These are phyloP conservation scores for Otolemur crassicaudatus DNA, from an alignment of 2,797 vertebrate genomes.

Conservation along the genomic window DNA sequence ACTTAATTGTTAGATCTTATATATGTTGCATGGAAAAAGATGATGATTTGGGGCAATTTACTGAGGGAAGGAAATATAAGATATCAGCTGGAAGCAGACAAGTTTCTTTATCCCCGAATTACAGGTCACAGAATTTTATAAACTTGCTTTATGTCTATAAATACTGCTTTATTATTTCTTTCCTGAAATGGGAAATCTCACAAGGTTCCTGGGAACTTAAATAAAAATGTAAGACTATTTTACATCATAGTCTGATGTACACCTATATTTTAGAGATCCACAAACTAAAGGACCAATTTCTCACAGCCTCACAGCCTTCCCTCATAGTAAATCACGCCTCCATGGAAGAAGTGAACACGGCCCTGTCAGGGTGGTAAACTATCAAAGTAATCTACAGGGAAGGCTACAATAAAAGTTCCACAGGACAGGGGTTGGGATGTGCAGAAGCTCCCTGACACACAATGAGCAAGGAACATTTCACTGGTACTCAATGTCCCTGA, in stretches of 20 bases:
- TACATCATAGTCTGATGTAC: background rate
- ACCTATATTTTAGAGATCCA: background rate
- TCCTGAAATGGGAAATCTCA: constrained; percentile 21
- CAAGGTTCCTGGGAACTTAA: background rate
- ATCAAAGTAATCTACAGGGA: background rate
- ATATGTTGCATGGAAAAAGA: background rate
- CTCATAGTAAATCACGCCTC: background rate
- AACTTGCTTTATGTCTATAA: background rate
- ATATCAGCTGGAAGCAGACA: background rate
- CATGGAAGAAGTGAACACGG: background rate
- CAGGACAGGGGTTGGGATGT: background rate
- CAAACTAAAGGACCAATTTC: background rate
- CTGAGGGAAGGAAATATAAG: background rate
- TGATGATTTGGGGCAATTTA: background rate
- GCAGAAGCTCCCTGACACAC: background rate
- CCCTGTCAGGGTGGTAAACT: background rate
- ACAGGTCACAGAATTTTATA: background rate
- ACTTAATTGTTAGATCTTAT: too few relatives aligned
- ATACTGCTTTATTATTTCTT: background rate
- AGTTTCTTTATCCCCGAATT: constrained; percentile 4
- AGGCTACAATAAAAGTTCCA: background rate
- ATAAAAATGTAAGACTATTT: background rate
- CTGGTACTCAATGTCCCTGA: background rate
- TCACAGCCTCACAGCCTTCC: background rate
- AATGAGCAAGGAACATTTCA: background rate